Evolutionary conservation across 2,113 vertebrate species (phyloP).

Genomic region (Pseudorhombus dupliciocellatus): DNA sequence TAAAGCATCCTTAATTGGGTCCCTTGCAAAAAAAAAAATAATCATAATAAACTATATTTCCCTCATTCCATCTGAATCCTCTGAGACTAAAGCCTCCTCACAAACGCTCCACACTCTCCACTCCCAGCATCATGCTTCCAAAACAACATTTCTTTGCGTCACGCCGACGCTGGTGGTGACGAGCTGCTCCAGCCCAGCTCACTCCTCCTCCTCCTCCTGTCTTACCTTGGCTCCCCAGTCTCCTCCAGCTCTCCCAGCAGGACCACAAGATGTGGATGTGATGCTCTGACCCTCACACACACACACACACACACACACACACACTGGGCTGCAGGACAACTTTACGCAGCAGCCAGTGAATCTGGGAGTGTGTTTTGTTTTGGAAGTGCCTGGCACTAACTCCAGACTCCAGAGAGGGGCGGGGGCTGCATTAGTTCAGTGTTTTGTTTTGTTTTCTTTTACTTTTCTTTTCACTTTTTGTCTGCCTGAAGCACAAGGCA

Average conservation of each 20-base stretch:
- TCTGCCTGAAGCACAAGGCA: background rate
- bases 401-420: slow-evolving; percentile 11
- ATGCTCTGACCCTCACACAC: slow-evolving; percentile 23
- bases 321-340: slow-evolving; percentile 41
- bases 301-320: background rate
- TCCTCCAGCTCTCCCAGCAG: slow-evolving; percentile 67
- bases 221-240: slow-evolving; percentile 65
- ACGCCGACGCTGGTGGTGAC: slow-evolving; percentile 71
- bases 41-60: no score
- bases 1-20: no score
- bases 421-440: background rate
- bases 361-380: slow-evolving; percentile 1
- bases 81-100: no score
- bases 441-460: slow-evolving; percentile 40
- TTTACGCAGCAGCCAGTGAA: slow-evolving; percentile 21
- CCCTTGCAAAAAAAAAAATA: no score
- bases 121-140: slow-evolving; percentile 37
- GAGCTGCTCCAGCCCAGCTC: slow-evolving; percentile 43
- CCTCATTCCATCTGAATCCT: no score
- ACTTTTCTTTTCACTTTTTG: background rate
- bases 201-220: slow-evolving; percentile 47
- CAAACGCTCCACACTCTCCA: background rate
- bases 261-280: slow-evolving; percentile 64
- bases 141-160: slow-evolving; percentile 69
- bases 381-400: background rate